These are phyloP conservation scores for Ypsolopha sequella DNA, from an alignment of 2,888 invertebrate species.

Conservation along the genomic window DNA sequence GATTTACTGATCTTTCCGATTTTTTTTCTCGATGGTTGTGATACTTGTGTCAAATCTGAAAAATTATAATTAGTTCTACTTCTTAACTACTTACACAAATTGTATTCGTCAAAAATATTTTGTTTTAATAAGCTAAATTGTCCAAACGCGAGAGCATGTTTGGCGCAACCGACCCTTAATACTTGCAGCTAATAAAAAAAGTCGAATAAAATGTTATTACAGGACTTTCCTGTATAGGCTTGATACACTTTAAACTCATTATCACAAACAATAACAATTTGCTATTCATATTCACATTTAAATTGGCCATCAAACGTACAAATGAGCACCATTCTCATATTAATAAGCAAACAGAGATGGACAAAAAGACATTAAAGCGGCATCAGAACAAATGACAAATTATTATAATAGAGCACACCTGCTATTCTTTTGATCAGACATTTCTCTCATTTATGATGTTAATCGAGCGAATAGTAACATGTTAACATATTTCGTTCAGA, in stretches of 20 bases:
- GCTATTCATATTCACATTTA: slow-evolving; percentile 20
- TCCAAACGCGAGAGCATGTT: no score
- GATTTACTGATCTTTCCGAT: no score
- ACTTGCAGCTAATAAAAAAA: no score
- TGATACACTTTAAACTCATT: no score
- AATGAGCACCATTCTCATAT: slow-evolving; percentile 19
- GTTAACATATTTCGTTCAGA: slow-evolving; percentile 56
- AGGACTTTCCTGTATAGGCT: no score
- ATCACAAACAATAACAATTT: slow-evolving; percentile 1
- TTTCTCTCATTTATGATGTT: slow-evolving; percentile 69
- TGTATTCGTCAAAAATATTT: no score
- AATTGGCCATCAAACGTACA: slow-evolving; percentile 25
- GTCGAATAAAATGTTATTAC: not conserved
- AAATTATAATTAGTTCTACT: no score
- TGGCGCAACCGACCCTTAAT: no score
- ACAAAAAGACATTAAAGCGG: slow-evolving; percentile 41
- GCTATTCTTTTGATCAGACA: slow-evolving; percentile 68
- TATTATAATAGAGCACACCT: slow-evolving; percentile 66
- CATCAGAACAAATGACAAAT: slow-evolving; percentile 61
- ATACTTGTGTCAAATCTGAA: no score
- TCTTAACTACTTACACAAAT: no score
- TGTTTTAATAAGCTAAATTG: no score
- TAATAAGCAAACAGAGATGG: slow-evolving; percentile 35
- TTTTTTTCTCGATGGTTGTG: no score
- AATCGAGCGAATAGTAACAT: slow-evolving; percentile 62